Conservation (phyloP, 2,888 invertebrate species). For the Eudemis profundana region DNA sequence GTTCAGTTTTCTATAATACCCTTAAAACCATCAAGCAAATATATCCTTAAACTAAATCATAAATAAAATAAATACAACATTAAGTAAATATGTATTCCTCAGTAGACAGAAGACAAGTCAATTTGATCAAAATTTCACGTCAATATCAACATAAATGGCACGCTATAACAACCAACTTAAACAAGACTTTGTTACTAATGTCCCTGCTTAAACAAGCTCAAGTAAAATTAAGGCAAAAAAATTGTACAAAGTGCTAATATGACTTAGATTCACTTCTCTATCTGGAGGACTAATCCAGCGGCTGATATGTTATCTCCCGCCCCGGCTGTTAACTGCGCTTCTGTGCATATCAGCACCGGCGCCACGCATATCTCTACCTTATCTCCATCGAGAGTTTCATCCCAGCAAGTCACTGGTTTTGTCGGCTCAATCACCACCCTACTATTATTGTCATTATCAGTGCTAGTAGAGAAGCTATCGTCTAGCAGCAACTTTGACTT, state of each 20-base stretch:
- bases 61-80: slow-evolving; percentile 34
- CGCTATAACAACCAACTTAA: slow-evolving; percentile 31
- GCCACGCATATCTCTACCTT: slow-evolving; percentile 91
- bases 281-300: slow-evolving; percentile 92
- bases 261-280: slow-evolving; percentile 69
- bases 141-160: slow-evolving; percentile 33
- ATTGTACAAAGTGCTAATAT: neutral
- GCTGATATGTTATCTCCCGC: slow-evolving; percentile 96
- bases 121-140: slow-evolving; percentile 39
- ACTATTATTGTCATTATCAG: slow-evolving; percentile 76
- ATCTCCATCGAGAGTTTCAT: slow-evolving; percentile 84
- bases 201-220: slow-evolving; percentile 8
- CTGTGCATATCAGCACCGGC: slow-evolving; percentile 93
- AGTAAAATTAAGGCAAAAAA: slow-evolving; percentile 8
- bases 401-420: slow-evolving; percentile 93
- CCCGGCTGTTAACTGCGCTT: slow-evolving; percentile 92
- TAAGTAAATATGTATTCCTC: slow-evolving; percentile 28
- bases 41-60: slow-evolving; percentile 18
- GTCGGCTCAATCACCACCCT: slow-evolving; percentile 88
- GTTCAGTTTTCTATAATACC: slow-evolving; percentile 38
- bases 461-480: slow-evolving; percentile 92
- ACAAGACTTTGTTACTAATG: slow-evolving; percentile 18
- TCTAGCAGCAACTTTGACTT: slow-evolving; percentile 89
- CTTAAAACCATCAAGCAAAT: slow-evolving; percentile 27
- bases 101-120: slow-evolving; percentile 23